Evolutionary conservation across 1,140 invertebrate genomes (phyloP).

Genomic region (Drosophila pachea): DNA sequence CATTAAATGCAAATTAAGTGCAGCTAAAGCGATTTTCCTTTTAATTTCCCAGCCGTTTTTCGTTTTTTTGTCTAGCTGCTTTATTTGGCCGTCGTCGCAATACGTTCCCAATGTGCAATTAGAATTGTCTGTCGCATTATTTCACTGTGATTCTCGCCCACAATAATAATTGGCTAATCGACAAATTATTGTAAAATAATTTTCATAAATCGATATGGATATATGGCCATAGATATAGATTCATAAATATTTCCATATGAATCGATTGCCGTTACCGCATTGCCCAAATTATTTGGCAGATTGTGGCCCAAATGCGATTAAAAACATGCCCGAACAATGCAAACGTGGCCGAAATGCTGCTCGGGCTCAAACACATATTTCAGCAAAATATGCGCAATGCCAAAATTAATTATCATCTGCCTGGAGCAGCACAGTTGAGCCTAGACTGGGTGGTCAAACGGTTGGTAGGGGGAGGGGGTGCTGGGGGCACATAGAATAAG

Average conservation of each 20-base stretch:
- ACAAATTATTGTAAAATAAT: constrained; percentile 32
- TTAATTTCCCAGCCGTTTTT: constrained; percentile 1
- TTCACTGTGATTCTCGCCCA: not conserved
- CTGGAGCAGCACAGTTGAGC: not conserved
- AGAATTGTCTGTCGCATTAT: not conserved
- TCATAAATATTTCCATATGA: not conserved
- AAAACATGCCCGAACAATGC: constrained; percentile 1
- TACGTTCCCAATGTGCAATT: constrained; percentile 26
- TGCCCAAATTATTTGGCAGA: constrained; percentile 7
- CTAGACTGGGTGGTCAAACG: not conserved
- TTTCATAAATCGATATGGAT: constrained; percentile 22
- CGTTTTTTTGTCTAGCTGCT: not conserved
- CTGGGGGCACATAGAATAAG: not conserved
- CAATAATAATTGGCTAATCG: constrained; percentile 29
- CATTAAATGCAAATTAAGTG: constrained; percentile 37
- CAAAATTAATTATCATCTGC: constrained; percentile 1
- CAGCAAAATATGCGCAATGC: constrained; percentile 1
- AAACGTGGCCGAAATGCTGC: constrained; percentile 8
- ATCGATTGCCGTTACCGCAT: not conserved
- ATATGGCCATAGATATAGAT: not conserved
- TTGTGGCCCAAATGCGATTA: not conserved
- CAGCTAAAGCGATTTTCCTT: constrained; percentile 29
- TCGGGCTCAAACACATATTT: constrained; percentile 4
- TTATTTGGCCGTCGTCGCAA: constrained; percentile 4
- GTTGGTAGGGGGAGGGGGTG: not conserved